These are phyloP conservation scores for Microcebus jonahi DNA, from an alignment of 2,113 vertebrate species.

Conservation along the genomic window DNA sequence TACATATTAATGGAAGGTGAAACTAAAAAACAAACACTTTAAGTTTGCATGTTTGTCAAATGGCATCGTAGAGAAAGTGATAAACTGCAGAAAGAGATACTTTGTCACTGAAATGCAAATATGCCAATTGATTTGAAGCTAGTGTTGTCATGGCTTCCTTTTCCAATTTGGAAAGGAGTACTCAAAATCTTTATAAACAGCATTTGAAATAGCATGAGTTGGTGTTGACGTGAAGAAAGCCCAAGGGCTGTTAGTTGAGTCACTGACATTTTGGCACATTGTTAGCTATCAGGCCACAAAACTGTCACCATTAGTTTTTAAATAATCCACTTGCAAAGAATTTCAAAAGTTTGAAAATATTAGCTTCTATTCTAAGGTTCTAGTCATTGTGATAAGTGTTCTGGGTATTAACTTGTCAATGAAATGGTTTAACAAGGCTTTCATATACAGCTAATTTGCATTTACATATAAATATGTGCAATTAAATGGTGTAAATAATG, in stretches of 20 bases:
- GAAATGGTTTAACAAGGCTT: not conserved
- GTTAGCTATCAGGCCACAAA: not conserved
- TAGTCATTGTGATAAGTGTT: not conserved
- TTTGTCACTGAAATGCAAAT: slow-evolving; percentile 25
- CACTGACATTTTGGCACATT: slow-evolving; percentile 33
- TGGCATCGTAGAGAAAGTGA: not conserved
- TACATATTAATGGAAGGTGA: slow-evolving; percentile 33
- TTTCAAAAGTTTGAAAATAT: slow-evolving; percentile 22
- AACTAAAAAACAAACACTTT: slow-evolving; percentile 24
- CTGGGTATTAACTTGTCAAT: slow-evolving; percentile 14
- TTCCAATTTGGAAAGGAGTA: not conserved
- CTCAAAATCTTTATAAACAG: not conserved
- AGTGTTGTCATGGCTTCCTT: not conserved
- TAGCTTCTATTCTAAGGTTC: not conserved
- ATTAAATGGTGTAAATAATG: not conserved
- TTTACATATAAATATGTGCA: not conserved
- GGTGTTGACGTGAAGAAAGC: not conserved
- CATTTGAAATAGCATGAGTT: slow-evolving; percentile 1
- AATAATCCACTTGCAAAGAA: not conserved
- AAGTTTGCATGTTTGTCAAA: not conserved
- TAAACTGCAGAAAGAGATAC: not conserved
- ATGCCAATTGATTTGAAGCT: not conserved
- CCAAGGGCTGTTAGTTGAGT: not conserved
- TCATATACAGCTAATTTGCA: not conserved
- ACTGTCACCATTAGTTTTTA: slow-evolving; percentile 15